These are phyloP conservation scores for Scaptomyza flava DNA, from an alignment of 2,888 invertebrate genomes.

Conservation along the genomic window DNA sequence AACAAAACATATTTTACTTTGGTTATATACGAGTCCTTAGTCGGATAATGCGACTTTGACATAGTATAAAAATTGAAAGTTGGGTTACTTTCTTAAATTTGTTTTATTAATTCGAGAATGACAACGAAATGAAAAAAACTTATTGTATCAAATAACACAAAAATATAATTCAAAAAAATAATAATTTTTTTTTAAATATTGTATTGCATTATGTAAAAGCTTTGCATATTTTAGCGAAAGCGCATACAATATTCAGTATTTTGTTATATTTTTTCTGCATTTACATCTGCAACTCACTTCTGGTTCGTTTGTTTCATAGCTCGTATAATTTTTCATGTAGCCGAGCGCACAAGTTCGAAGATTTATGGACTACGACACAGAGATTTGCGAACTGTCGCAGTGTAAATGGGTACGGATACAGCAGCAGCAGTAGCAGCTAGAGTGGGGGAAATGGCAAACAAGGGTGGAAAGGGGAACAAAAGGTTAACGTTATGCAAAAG, in stretches of 20 bases:
- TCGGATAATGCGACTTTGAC: no score
- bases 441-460: not conserved
- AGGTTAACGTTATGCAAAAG: conserved; percentile 48
- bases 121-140: no score
- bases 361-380: conserved; percentile 61
- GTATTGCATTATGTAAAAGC: no score
- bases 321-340: conserved; percentile 70
- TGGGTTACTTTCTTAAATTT: no score
- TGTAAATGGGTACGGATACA: conserved; percentile 29
- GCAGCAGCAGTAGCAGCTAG: not conserved
- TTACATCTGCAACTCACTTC: conserved; percentile 2
- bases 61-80: no score
- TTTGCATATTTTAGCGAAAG: not conserved
- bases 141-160: no score
- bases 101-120: no score
- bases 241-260: conserved; percentile 8
- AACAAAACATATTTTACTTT: not conserved
- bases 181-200: no score
- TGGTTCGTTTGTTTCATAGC: conserved; percentile 44
- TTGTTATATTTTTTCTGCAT: not conserved
- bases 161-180: no score
- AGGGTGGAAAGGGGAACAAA: not conserved
- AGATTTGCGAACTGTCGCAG: conserved; percentile 57
- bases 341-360: conserved; percentile 45
- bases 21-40: no score